Conservation (phyloP, 2,797 vertebrate species). For the Myotis pilosus region DNA sequence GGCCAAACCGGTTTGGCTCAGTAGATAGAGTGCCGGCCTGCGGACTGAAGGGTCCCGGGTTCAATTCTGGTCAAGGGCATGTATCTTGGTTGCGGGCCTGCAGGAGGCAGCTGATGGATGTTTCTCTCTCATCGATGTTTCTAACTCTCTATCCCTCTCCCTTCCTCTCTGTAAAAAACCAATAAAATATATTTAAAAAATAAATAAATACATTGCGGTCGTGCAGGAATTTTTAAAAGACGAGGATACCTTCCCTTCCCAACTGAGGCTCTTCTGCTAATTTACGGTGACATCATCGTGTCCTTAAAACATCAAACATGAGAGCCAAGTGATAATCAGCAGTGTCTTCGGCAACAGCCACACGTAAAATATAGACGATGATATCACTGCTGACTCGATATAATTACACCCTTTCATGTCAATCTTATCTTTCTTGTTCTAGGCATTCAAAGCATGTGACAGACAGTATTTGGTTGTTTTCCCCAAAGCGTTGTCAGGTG, state of each 20-base stretch:
- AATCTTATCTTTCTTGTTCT: slow-evolving; percentile 32
- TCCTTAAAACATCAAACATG: slow-evolving; percentile 16
- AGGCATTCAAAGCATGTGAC: neutral
- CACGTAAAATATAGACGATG: neutral
- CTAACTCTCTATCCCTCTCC: no score
- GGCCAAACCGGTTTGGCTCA: no score
- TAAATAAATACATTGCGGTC: no score
- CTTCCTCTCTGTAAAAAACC: no score
- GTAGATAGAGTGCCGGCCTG: no score
- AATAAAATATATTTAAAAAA: no score
- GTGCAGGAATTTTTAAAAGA: neutral
- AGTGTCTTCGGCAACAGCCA: neutral
- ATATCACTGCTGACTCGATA: neutral
- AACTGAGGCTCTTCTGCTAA: neutral
- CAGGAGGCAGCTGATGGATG: no score
- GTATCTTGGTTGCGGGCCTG: no score
- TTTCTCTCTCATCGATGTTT: no score
- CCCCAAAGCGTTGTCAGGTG: neutral
- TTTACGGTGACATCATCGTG: neutral
- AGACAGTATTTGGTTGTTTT: neutral
- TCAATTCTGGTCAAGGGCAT: no score
- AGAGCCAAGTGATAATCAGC: neutral
- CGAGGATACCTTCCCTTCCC: slow-evolving; percentile 9
- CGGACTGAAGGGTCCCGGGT: no score
- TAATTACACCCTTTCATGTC: slow-evolving; percentile 12